Evolutionary conservation across 2,888 invertebrate species (phyloP).

Genomic region (Lasioglossum calceatum): DNA sequence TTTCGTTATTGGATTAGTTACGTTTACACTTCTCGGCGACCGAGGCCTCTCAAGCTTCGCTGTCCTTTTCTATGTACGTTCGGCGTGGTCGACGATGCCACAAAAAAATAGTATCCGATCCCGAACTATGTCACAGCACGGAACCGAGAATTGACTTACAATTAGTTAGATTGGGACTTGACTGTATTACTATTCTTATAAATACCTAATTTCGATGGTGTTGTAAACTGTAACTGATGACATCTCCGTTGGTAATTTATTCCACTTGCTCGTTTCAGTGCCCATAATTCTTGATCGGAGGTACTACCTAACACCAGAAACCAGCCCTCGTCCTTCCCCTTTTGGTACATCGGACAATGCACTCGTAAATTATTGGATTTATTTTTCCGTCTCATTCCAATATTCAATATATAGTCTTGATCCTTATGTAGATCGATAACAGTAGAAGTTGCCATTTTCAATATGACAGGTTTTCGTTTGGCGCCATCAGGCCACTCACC

Average conservation of each 20-base stretch:
- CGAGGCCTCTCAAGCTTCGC: too few species aligned
- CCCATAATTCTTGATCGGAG: constrained; percentile 90
- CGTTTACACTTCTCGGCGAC: too few species aligned
- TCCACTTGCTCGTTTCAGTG: constrained; percentile 90
- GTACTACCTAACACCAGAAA: constrained; percentile 93
- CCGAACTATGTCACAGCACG: too few species aligned
- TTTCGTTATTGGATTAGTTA: too few species aligned
- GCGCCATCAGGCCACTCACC: constrained; percentile 58
- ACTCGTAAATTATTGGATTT: constrained; percentile 87
- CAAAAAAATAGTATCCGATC: too few species aligned
- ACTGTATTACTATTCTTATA: neutral
- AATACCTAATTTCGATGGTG: constrained; percentile 86
- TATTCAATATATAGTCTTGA: constrained; percentile 89
- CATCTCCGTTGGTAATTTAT: constrained; percentile 85
- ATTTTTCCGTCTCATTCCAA: constrained; percentile 86
- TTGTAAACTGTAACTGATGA: constrained; percentile 87
- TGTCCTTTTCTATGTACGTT: too few species aligned
- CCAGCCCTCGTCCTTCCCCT: constrained; percentile 98
- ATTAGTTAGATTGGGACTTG: too few species aligned
- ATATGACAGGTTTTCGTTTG: constrained; percentile 57
- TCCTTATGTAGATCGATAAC: constrained; percentile 71
- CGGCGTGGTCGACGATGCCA: too few species aligned
- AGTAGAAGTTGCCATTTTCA: constrained; percentile 56
- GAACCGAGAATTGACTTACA: too few species aligned
- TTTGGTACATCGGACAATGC: constrained; percentile 94